Conservation (phyloP, 2,888 invertebrate genomes). For the Drosophila robusta region DNA sequence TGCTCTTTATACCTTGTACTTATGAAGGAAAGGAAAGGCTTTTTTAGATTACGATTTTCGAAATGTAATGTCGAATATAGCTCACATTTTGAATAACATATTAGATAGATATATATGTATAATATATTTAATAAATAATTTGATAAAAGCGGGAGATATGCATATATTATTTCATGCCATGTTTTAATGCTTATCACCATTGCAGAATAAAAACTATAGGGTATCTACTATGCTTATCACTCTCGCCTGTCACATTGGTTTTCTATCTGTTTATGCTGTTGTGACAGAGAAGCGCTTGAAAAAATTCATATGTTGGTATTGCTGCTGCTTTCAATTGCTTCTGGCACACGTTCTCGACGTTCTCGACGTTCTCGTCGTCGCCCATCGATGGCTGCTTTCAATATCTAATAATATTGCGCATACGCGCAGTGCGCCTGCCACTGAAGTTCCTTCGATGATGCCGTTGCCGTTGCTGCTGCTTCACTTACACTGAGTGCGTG, state of each 20-base stretch:
- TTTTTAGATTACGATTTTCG: background rate
- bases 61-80: no score
- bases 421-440: slow-evolving; percentile 62
- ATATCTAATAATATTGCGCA: slow-evolving; percentile 79
- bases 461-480: slow-evolving; percentile 34
- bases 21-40: background rate
- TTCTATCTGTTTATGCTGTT: slow-evolving; percentile 40
- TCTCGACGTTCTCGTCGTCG: slow-evolving; percentile 28
- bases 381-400: slow-evolving; percentile 77
- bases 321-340: slow-evolving; percentile 74
- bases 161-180: no score
- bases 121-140: no score
- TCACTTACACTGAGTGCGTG: slow-evolving; percentile 74
- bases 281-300: slow-evolving; percentile 21
- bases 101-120: no score
- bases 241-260: background rate
- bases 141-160: no score
- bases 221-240: background rate
- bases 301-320: slow-evolving; percentile 73
- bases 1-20: slow-evolving; percentile 21
- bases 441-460: slow-evolving; percentile 24
- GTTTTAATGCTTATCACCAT: no score
- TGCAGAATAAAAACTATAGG: background rate
- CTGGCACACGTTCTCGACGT: slow-evolving; percentile 35
- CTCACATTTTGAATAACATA: no score